Evolutionary conservation across 1,140 invertebrate genomes (phyloP).

Genomic region (Aphis craccivora): DNA sequence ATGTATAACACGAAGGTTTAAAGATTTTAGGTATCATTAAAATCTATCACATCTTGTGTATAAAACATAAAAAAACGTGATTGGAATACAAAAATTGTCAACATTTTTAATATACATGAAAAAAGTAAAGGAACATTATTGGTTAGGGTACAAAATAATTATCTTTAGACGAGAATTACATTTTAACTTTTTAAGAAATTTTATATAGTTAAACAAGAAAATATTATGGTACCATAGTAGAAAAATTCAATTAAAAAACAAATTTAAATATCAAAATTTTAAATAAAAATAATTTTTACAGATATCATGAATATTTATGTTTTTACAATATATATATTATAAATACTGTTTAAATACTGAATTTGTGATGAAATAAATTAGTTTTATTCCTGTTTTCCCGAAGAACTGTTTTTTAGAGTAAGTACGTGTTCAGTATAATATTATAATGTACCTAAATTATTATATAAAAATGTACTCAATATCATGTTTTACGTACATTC

Average conservation of each 20-base stretch:
- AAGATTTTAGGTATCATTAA: slow-evolving; percentile 3
- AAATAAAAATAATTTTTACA: background rate
- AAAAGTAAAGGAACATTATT: background rate
- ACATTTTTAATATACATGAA: background rate
- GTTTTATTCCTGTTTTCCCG: background rate
- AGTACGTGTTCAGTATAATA: background rate
- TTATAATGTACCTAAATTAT: background rate
- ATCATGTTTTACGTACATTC: background rate
- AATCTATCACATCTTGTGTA: background rate
- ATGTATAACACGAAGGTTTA: background rate
- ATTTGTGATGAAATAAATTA: background rate
- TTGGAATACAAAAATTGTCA: background rate
- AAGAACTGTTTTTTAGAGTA: background rate
- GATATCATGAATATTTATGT: background rate
- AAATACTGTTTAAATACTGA: background rate
- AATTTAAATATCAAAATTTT: background rate
- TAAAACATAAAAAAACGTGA: background rate
- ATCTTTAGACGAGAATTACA: background rate
- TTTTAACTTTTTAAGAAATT: background rate
- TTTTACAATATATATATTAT: background rate
- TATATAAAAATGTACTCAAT: background rate
- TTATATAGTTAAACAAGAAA: background rate
- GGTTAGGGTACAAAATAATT: background rate
- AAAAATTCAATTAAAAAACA: background rate
- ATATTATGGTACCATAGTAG: background rate